These are phyloP conservation scores for Scatophagus argus DNA, from an alignment of 2,113 vertebrate genomes.

Conservation along the genomic window DNA sequence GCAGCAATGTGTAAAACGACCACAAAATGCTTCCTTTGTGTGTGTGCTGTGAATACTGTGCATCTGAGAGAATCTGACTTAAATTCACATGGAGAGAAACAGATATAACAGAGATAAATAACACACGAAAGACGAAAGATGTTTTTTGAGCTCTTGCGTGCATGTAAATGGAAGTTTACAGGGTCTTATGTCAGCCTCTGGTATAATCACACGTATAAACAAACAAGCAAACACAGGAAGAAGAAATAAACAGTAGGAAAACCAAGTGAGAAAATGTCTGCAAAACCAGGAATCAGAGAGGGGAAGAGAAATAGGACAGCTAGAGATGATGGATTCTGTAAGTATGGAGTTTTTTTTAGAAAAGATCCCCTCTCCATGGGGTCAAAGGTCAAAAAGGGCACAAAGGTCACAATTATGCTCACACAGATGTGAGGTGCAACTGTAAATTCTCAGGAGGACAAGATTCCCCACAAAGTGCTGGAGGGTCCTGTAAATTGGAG, in stretches of 20 bases:
- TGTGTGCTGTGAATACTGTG: not conserved
- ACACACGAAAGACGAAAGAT: not conserved
- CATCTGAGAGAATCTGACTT: not conserved
- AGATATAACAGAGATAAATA: not conserved
- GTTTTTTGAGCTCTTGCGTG: not conserved
- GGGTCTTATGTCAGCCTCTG: not conserved
- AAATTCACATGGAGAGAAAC: not conserved
- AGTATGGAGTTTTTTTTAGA: constrained; percentile 12
- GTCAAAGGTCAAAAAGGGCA: constrained; percentile 44
- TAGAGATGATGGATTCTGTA: constrained; percentile 14
- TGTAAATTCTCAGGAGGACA: constrained; percentile 24
- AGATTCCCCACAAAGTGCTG: constrained; percentile 5
- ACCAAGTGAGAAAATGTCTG: not conserved
- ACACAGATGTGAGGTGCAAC: constrained; percentile 31
- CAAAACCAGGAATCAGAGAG: not conserved
- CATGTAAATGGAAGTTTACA: not conserved
- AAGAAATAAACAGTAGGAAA: constrained; percentile 40
- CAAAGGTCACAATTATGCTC: constrained; percentile 1
- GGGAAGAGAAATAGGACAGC: not conserved
- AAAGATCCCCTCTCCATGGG: not conserved
- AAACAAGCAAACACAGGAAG: constrained; percentile 45
- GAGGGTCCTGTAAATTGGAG: constrained; percentile 10
- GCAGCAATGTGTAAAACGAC: too few relatives aligned
- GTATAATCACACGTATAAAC: constrained; percentile 9
- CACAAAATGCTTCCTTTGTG: too few relatives aligned